A percentile compares a stretch with the other conserved stretches of the same genome.
Conservation (phyloP, 2,113 vertebrate genomes). For the Cyprinodon variegatus region DNA sequence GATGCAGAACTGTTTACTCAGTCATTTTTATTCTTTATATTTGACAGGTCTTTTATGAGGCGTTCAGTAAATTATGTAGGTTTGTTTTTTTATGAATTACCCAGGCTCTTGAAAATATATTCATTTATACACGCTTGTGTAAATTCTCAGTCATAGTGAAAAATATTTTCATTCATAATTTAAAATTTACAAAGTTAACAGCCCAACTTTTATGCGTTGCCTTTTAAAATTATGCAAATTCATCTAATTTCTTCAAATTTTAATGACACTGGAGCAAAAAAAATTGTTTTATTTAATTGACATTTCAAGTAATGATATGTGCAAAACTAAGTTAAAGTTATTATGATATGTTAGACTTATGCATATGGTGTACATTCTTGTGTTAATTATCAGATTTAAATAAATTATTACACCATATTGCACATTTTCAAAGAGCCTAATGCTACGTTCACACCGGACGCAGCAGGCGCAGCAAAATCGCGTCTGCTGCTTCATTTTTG, state of each 20-base stretch:
- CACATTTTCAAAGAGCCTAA: too few relatives aligned
- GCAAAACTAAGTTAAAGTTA: too few relatives aligned
- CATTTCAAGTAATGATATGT: background rate
- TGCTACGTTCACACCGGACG: too few relatives aligned
- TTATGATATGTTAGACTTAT: too few relatives aligned
- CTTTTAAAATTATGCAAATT: background rate
- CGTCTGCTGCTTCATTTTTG: too few relatives aligned
- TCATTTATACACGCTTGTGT: too few relatives aligned
- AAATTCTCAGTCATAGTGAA: too few relatives aligned
- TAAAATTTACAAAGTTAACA: slow-evolving; percentile 5
- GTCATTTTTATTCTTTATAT: slow-evolving; percentile 22
- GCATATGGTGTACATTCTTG: too few relatives aligned
- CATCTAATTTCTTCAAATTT: background rate
- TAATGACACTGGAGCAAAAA: background rate
- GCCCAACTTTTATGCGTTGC: slow-evolving; percentile 2
- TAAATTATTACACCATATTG: too few relatives aligned
- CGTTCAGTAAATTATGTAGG: slow-evolving; percentile 14
- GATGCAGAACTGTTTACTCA: slow-evolving; percentile 8
- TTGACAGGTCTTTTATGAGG: slow-evolving; percentile 23
- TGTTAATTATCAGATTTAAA: too few relatives aligned
- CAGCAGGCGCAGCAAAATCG: too few relatives aligned
- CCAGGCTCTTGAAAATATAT: slow-evolving; percentile 17
- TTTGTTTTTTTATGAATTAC: slow-evolving; percentile 35
- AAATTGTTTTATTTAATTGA: background rate
- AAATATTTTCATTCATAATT: slow-evolving; percentile 17